Evolutionary conservation across 2,113 vertebrate species (phyloP), one percentile per base, ranked within the genome.

Genomic region (Apodemus speciosus): DNA sequence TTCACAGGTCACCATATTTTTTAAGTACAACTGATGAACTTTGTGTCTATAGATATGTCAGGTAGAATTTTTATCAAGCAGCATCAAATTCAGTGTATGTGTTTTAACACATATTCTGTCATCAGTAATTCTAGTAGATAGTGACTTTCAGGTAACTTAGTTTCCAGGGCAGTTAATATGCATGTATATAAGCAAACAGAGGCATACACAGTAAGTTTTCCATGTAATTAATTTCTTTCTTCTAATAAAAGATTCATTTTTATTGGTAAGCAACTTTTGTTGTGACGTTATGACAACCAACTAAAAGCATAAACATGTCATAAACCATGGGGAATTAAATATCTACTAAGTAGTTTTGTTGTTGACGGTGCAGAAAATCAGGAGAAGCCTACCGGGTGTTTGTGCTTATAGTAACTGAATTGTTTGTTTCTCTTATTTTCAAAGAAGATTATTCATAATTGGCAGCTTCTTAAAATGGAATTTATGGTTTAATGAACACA

Each of bases 221-320:
- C 21, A 75, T 21, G 15, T 13, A 32, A 40, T 94, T 84, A 7
- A 32, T 90, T 71, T 46, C 25, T 6, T 71, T 53, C 46, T 94
- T 51, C 62, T 80, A 51, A 9, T 81, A 86, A 2, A 90, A 49
- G 53, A 85, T 30, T 83, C 11, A 4, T 94, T 94, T 94, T 85
- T 46, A 76, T 75, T 23, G 30, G 5, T 66, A 95, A 72, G 72
- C 66, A 58, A 2, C 20, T 38, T 89, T 9, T 85, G 27, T 23
- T 2, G 3, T 62, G 0, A 53, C 60, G 11, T 6, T 56, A 30
- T 25, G 21, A 60, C 7, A 66, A 38, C 73, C 83, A 73, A 9
- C 56, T 72, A 40, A 56, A 69, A 95, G 30, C n/a, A 38, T 60
- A 90, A 84, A 60, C 84, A 38, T 30, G 62, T 27, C 20, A 43